These are phyloP conservation scores for Seriola aureovittata DNA, from an alignment of 2,113 vertebrate species.

Conservation along the genomic window DNA sequence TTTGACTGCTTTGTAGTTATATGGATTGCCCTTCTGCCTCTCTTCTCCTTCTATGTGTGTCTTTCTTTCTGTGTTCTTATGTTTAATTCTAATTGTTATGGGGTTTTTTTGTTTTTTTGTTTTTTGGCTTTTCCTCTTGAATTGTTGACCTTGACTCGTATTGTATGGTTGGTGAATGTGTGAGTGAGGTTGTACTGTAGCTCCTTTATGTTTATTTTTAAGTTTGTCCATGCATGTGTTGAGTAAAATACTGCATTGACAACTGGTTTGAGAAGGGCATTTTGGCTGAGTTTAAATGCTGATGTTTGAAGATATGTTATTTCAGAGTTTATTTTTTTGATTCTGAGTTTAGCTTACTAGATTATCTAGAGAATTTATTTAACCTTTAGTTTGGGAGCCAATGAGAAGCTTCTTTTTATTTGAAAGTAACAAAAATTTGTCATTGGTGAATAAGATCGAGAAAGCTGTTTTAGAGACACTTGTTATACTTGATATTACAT, in stretches of 20 bases:
- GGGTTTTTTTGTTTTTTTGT: background rate
- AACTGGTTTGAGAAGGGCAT: constrained; percentile 20
- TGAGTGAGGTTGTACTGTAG: constrained; percentile 24
- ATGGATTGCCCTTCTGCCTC: constrained; percentile 65
- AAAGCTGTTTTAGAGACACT: constrained; percentile 8
- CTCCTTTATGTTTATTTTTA: constrained; percentile 19
- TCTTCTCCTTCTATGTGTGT: constrained; percentile 36
- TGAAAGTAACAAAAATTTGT: background rate
- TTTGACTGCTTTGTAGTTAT: constrained; percentile 70
- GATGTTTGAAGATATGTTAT: constrained; percentile 32
- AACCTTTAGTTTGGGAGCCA: constrained; percentile 24
- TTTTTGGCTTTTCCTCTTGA: constrained; percentile 27
- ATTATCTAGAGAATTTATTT: constrained; percentile 1
- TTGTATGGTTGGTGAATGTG: constrained; percentile 45
- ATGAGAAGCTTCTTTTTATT: background rate
- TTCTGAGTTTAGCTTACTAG: constrained; percentile 24
- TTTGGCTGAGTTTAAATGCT: constrained; percentile 18
- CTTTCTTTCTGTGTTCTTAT: constrained; percentile 23
- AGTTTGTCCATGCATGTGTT: constrained; percentile 54
- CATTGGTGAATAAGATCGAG: constrained; percentile 12
- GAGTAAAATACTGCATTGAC: constrained; percentile 17
- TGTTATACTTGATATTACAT: constrained; percentile 17
- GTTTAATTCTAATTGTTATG: constrained; percentile 5
- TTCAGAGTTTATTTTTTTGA: constrained; percentile 28
- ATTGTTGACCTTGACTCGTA: constrained; percentile 32